Conservation (phyloP, 2,113 vertebrate genomes). For the Proteles cristata region DNA sequence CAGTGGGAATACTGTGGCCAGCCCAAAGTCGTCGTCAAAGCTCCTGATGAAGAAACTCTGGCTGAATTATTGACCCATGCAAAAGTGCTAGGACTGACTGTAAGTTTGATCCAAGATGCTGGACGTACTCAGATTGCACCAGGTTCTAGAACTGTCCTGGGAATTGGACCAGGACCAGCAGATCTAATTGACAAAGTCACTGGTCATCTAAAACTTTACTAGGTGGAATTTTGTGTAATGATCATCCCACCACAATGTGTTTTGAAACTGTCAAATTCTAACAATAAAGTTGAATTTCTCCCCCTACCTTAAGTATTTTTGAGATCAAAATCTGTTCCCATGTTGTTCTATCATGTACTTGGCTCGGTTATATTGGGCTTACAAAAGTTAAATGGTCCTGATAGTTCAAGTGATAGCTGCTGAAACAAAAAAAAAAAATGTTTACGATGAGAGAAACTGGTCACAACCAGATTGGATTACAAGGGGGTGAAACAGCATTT, state of each 20-base stretch:
- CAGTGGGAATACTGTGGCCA: constrained; percentile 98
- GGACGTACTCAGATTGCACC: constrained; percentile 97
- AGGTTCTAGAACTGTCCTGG: constrained; percentile 95
- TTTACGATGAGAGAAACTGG: not conserved
- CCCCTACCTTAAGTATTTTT: constrained; percentile 23
- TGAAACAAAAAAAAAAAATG: not conserved
- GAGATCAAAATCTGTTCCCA: constrained; percentile 36
- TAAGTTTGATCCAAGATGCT: constrained; percentile 97
- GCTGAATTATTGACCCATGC: constrained; percentile 90
- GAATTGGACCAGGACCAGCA: constrained; percentile 93
- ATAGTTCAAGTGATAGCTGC: not conserved
- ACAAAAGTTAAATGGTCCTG: constrained; percentile 32
- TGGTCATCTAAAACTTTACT: constrained; percentile 96
- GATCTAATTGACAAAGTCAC: constrained; percentile 94
- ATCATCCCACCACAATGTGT: not conserved
- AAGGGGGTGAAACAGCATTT: not conserved
- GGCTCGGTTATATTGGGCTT: constrained; percentile 15
- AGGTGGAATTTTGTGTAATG: constrained; percentile 20
- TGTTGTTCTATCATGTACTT: constrained; percentile 35
- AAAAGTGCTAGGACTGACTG: constrained; percentile 90
- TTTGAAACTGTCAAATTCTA: constrained; percentile 55
- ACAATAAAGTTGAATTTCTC: constrained; percentile 54
- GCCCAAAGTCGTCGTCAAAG: constrained; percentile 96
- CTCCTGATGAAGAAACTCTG: constrained; percentile 92
- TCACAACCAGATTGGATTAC: not conserved